Conservation (phyloP, 2,888 invertebrate genomes). For the Macrophya alboannulata region DNA sequence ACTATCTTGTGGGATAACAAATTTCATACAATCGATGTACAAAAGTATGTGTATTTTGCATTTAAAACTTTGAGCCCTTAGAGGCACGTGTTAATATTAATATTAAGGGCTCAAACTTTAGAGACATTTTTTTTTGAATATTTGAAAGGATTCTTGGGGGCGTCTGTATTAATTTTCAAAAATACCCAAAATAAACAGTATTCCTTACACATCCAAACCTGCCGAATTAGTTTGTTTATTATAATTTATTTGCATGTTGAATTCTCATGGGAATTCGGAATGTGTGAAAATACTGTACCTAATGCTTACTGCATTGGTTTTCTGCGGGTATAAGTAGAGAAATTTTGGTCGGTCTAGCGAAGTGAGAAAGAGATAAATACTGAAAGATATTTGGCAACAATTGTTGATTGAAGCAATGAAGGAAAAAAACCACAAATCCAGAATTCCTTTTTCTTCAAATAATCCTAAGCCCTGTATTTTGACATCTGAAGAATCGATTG, state of each 20-base stretch:
- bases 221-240: neutral
- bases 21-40: no score
- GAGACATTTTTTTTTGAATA: no score
- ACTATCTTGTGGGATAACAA: no score
- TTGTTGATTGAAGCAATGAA: neutral
- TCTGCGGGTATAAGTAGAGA: neutral
- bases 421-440: conserved; percentile 23
- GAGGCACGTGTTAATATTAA: no score
- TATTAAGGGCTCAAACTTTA: no score
- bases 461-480: conserved; percentile 18
- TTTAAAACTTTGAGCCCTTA: no score
- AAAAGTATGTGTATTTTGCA: no score
- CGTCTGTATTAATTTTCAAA: no score
- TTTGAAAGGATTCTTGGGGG: no score
- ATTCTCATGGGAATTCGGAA: neutral
- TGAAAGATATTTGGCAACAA: conserved; percentile 9
- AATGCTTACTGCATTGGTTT: neutral
- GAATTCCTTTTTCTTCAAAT: neutral
- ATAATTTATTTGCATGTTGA: neutral
- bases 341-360: neutral
- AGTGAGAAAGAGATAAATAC: neutral
- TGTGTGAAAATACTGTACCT: neutral
- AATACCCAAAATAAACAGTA: no score
- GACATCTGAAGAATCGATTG: conserved; percentile 49
- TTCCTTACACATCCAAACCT: no score